These are phyloP conservation scores for Spondyliosoma cantharus DNA, from an alignment of 2,797 vertebrate genomes.

Conservation along the genomic window DNA sequence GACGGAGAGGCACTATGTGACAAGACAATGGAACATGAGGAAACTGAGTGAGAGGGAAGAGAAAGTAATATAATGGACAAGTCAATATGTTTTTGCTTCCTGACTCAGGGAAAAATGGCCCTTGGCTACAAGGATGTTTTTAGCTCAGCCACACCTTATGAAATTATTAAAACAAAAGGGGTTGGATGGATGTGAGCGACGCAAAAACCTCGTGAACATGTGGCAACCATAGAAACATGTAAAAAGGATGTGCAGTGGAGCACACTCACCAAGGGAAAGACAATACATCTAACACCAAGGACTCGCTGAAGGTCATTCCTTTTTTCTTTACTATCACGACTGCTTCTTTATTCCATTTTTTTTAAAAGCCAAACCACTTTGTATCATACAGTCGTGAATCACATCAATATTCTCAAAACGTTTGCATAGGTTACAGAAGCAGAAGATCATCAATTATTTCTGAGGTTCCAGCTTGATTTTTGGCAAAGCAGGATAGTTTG, in stretches of 20 bases:
- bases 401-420: constrained; percentile 13
- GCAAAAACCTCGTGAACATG: constrained; percentile 41
- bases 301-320: constrained; percentile 69
- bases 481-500: constrained; percentile 36
- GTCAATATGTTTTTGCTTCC: constrained; percentile 61
- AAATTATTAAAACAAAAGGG: constrained; percentile 45
- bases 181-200: constrained; percentile 20
- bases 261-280: constrained; percentile 51
- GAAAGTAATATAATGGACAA: constrained; percentile 51
- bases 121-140: constrained; percentile 39
- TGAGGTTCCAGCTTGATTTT: constrained; percentile 5
- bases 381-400: constrained; percentile 16
- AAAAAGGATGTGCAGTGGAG: constrained; percentile 57
- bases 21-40: constrained; percentile 57
- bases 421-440: constrained; percentile 24
- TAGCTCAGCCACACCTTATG: constrained; percentile 34
- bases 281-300: constrained; percentile 61
- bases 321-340: constrained; percentile 24
- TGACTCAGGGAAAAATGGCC: constrained; percentile 37
- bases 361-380: constrained; percentile 21
- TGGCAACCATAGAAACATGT: constrained; percentile 55
- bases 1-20: constrained; percentile 58
- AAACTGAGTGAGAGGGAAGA: constrained; percentile 45
- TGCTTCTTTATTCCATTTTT: constrained; percentile 40
- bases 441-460: constrained; percentile 20